Evolutionary conservation across 1,140 invertebrate species (phyloP).

Genomic region (Drosophila kikkawai): DNA sequence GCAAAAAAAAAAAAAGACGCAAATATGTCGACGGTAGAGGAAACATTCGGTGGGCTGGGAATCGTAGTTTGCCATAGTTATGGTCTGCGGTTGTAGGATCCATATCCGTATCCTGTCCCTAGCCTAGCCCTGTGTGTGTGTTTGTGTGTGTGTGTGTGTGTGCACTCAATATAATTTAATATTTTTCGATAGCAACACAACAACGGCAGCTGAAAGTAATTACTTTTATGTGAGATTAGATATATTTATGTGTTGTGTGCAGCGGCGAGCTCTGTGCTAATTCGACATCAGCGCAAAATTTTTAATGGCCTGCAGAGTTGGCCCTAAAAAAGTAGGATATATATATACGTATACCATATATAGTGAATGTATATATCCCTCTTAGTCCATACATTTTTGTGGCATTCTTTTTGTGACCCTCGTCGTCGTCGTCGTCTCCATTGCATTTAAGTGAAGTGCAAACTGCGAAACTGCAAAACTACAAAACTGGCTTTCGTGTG

Average conservation of each 20-base stretch:
- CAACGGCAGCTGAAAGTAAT: slow-evolving; percentile 81
- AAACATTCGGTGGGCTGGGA: slow-evolving; percentile 31
- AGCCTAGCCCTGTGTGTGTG: too few species aligned
- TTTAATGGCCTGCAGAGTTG: slow-evolving; percentile 61
- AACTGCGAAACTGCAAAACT: slow-evolving; percentile 48
- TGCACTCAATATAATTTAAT: slow-evolving; percentile 83
- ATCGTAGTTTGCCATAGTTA: slow-evolving; percentile 57
- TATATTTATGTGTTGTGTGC: slow-evolving; percentile 72
- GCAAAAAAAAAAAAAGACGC: slow-evolving; percentile 19
- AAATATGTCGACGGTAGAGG: slow-evolving; percentile 71
- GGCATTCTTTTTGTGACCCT: slow-evolving; percentile 45
- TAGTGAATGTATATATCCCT: background rate
- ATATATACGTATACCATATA: background rate
- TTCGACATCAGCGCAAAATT: slow-evolving; percentile 76
- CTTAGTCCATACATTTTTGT: slow-evolving; percentile 35
- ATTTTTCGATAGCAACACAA: slow-evolving; percentile 82
- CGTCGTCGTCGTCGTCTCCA: slow-evolving; percentile 31
- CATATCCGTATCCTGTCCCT: slow-evolving; percentile 19
- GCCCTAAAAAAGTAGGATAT: background rate
- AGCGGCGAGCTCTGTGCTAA: slow-evolving; percentile 42
- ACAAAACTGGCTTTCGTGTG: slow-evolving; percentile 53
- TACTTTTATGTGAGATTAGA: slow-evolving; percentile 82
- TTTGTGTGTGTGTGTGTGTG: slow-evolving; percentile 31
- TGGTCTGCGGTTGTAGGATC: slow-evolving; percentile 56
- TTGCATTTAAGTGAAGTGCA: slow-evolving; percentile 74